Conservation (phyloP, 2,888 invertebrate species). For the Endotricha flammealis region DNA sequence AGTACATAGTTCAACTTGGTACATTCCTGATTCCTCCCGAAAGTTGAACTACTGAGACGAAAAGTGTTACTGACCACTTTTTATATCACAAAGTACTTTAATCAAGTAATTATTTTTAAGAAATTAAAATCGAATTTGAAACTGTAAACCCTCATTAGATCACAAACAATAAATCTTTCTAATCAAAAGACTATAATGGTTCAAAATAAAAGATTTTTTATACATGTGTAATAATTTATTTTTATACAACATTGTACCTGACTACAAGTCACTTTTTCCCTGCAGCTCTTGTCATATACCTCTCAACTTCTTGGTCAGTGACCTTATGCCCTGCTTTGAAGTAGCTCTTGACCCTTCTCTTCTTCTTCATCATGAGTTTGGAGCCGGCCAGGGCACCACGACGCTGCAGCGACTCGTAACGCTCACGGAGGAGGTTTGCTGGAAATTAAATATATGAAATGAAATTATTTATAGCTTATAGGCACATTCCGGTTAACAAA, state of each 20-base stretch:
- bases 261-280: constrained; percentile 23
- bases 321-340: constrained; percentile 77
- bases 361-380: constrained; percentile 81
- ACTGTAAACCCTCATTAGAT: too few species aligned
- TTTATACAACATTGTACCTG: constrained; percentile 9
- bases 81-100: too few species aligned
- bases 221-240: not conserved
- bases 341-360: constrained; percentile 85
- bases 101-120: too few species aligned
- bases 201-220: too few species aligned
- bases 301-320: constrained; percentile 72
- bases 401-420: constrained; percentile 92
- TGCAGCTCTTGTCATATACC: constrained; percentile 33
- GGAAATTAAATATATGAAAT: constrained; percentile 35
- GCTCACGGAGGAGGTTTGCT: constrained; percentile 87
- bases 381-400: constrained; percentile 92
- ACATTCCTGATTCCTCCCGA: too few species aligned
- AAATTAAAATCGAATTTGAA: constrained; percentile 3
- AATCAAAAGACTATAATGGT: too few species aligned
- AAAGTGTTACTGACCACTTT: too few species aligned
- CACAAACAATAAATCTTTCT: too few species aligned
- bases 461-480: too few species aligned
- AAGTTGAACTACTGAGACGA: too few species aligned
- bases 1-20: too few species aligned
- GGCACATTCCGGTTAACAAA: too few species aligned